Evolutionary conservation across 2,797 vertebrate genomes (phyloP), one percentile per base, ranked within the genome.

Genomic region (Orientallactaga sibirica): DNA sequence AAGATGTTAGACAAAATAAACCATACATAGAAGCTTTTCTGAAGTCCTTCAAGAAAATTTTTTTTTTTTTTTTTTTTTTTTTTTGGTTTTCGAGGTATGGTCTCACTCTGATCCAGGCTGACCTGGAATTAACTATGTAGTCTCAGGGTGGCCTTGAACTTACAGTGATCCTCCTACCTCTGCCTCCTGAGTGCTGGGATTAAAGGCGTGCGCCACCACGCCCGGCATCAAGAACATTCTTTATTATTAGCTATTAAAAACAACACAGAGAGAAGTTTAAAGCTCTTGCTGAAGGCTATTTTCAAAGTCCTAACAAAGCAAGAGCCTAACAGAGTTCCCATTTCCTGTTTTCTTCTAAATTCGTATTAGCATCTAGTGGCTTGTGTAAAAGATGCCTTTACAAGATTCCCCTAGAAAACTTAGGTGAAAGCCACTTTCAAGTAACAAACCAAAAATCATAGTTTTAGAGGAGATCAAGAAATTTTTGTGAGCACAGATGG

Each of bases 361-460:
- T 79, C 1, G 14, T 81, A 76, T 92, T 68, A 62, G 27, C 7
- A 61, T 15, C n/a, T 2, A 18, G 15, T 12, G 37, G 58, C 5
- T 66, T 89, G 29, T 43, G 7, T 81, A 12, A 79, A 87, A 82
- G 22, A 3, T 41, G 5, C 4, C n/a, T 91, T 86, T 75, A 52
- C 2, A 74, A 78, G 74, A n/a, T 20, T 95, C 7, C 25, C 18
- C 11, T 22, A 16, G 58, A 77, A 90, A 3, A 7, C 41, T 82
- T 70, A 33, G 7, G 12, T 92, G 15, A 43, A 96, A 89, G 55
- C 66, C n/a, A 52, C 16, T n/a, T 70, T 48, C 71, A 64, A 22
- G 22, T 41, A 88, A 92, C 14, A 76, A 90, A 55, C n/a, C 20
- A 62, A 79, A 79, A 86, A 82, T 71, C 24, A 83, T 85, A 64